Evolutionary conservation across 2,797 vertebrate genomes (phyloP).

Genomic region (Sebastes aleutianus): DNA sequence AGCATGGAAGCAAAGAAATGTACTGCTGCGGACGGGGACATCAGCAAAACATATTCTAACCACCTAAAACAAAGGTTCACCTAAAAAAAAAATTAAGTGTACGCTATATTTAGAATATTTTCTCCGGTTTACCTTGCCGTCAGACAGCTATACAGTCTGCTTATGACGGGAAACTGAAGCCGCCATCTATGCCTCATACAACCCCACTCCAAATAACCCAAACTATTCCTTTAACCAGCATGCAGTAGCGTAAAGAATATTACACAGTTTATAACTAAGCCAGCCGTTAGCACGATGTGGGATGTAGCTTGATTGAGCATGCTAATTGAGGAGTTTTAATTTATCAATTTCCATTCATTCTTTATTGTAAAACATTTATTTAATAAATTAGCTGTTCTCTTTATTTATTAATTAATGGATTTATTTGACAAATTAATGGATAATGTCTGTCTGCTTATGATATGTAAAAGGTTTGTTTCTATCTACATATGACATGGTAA

Average conservation of each 20-base stretch:
- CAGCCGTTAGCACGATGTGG: neutral
- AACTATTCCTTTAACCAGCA: too few relatives aligned
- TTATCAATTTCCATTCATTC: neutral
- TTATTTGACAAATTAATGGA: neutral
- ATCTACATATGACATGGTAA: neutral
- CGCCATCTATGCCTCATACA: accelerated
- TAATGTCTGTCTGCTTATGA: neutral
- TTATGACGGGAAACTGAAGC: too few relatives aligned
- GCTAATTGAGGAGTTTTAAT: neutral
- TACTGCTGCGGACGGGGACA: too few relatives aligned
- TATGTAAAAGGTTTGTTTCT: neutral
- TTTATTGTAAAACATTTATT: neutral
- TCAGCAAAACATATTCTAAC: too few relatives aligned
- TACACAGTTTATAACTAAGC: neutral
- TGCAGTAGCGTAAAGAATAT: neutral
- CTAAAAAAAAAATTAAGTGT: too few relatives aligned
- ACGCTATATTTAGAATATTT: too few relatives aligned
- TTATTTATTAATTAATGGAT: neutral
- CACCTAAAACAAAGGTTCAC: too few relatives aligned
- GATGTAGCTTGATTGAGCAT: neutral
- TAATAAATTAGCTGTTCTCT: neutral
- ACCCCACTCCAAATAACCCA: too few relatives aligned
- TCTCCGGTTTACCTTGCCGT: too few relatives aligned
- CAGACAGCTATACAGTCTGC: too few relatives aligned
- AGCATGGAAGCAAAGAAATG: too few relatives aligned